These are phyloP conservation scores for Acanthococcus lagerstroemiae DNA, from an alignment of 2,888 invertebrate species.

Conservation along the genomic window DNA sequence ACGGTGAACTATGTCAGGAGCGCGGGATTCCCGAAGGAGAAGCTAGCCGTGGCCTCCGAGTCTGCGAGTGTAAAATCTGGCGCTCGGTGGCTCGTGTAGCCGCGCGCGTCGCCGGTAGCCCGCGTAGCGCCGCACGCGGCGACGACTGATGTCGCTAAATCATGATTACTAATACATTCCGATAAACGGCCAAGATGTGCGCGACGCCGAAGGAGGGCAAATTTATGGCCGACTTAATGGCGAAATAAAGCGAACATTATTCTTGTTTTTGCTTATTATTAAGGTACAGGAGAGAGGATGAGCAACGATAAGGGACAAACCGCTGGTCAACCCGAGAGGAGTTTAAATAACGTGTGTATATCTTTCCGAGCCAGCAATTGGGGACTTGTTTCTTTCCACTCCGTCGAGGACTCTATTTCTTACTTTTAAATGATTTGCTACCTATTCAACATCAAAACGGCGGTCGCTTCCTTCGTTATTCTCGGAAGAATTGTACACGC, in stretches of 20 bases:
- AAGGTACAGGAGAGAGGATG: slow-evolving; percentile 2
- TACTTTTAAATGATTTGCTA: slow-evolving; percentile 24
- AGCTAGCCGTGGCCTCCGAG: not conserved
- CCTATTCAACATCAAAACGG: not conserved
- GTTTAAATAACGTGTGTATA: not conserved
- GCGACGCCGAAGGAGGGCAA: slow-evolving; percentile 1
- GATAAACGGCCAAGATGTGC: slow-evolving; percentile 22
- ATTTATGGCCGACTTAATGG: slow-evolving; percentile 29
- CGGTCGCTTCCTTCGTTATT: not conserved
- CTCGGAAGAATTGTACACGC: not conserved
- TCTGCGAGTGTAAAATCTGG: slow-evolving; percentile 13
- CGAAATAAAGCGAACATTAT: slow-evolving; percentile 26
- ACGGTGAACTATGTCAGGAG: slow-evolving; percentile 24
- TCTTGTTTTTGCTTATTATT: slow-evolving; percentile 29
- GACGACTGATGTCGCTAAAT: slow-evolving; percentile 25
- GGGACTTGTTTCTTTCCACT: slow-evolving; percentile 17
- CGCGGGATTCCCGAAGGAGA: not conserved
- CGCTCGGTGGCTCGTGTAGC: slow-evolving; percentile 16
- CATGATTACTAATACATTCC: slow-evolving; percentile 26
- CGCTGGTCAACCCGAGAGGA: slow-evolving; percentile 10
- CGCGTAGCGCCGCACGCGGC: not conserved
- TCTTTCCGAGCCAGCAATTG: not conserved
- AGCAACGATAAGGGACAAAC: not conserved
- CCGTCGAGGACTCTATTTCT: slow-evolving; percentile 22
- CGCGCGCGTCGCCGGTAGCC: not conserved